phyloP scores from a whole-genome alignment of 2,888 invertebrate genomes.

The Abrostola tripartita region DNA sequence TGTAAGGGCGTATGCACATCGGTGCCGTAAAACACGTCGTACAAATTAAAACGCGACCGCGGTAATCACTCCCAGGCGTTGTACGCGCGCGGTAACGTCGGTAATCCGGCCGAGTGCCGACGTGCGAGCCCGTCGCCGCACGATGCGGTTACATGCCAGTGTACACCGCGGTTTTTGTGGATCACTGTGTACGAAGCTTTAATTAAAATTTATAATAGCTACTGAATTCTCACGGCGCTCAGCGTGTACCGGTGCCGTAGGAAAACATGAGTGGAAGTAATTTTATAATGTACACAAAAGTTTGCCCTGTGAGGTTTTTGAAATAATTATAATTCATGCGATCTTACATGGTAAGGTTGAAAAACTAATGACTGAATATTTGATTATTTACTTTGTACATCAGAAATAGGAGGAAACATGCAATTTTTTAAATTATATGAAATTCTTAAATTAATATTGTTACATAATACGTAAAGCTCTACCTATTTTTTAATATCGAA shows the following conservation, averaged over 20 bases:
- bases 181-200: conserved; percentile 60
- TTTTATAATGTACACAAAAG: conserved; percentile 57
- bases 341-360: conserved; percentile 30
- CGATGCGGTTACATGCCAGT: conserved; percentile 60
- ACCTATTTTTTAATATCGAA: too few species aligned
- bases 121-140: conserved; percentile 44
- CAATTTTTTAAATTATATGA: too few species aligned
- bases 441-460: neutral
- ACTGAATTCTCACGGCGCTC: conserved; percentile 57
- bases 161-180: conserved; percentile 60
- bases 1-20: conserved; percentile 61
- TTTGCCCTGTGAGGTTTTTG: conserved; percentile 47
- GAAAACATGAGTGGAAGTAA: conserved; percentile 50
- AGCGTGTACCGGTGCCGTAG: conserved; percentile 33
- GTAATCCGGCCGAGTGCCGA: conserved; percentile 53
- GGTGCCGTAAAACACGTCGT: conserved; percentile 75
- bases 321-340: conserved; percentile 46
- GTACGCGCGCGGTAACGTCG: conserved; percentile 57
- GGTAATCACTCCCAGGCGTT: conserved; percentile 72
- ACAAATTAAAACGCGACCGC: conserved; percentile 85
- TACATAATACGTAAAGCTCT: too few species aligned
- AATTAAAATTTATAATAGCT: conserved; percentile 64
- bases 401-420: neutral
- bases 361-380: conserved; percentile 37
- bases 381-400: conserved; percentile 23